phyloP scores from a whole-genome alignment of 2,113 vertebrate species.

The Talpa occidentalis region DNA sequence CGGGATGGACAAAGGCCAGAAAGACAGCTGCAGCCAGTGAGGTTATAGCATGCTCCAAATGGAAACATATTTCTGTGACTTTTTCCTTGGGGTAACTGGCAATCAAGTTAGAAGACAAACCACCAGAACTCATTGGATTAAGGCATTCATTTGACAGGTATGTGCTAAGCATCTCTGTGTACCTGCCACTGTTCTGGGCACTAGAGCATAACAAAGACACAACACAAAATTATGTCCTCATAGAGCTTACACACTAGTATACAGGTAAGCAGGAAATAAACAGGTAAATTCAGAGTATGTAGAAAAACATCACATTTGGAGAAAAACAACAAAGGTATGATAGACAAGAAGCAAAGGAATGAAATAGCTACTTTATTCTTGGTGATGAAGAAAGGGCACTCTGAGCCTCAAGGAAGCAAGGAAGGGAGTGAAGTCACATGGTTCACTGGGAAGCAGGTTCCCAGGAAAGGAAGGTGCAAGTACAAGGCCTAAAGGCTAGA shows the following conservation, averaged over 20 bases:
- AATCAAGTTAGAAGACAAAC: not conserved
- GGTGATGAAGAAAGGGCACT: not conserved
- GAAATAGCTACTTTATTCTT: not conserved
- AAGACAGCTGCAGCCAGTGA: not conserved
- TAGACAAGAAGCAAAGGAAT: not conserved
- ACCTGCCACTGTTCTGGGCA: too few relatives aligned
- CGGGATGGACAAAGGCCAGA: not conserved
- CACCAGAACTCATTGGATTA: not conserved
- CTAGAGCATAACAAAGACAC: not conserved
- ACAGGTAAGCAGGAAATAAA: not conserved
- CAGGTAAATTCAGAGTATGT: accelerated
- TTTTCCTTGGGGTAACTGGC: not conserved
- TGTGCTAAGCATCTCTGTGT: too few relatives aligned
- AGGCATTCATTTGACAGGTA: not conserved
- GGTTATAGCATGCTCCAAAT: not conserved
- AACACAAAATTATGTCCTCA: not conserved
- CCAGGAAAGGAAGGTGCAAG: not conserved
- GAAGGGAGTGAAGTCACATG: accelerated
- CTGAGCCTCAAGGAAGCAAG: not conserved
- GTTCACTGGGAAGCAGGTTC: not conserved
- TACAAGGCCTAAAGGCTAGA: not conserved
- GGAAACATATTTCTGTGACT: not conserved
- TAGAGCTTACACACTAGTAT: not conserved
- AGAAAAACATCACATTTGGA: not conserved
- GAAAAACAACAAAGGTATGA: not conserved